phyloP scores from a whole-genome alignment of 2,888 invertebrate genomes.

The Metallyticus violacea region DNA sequence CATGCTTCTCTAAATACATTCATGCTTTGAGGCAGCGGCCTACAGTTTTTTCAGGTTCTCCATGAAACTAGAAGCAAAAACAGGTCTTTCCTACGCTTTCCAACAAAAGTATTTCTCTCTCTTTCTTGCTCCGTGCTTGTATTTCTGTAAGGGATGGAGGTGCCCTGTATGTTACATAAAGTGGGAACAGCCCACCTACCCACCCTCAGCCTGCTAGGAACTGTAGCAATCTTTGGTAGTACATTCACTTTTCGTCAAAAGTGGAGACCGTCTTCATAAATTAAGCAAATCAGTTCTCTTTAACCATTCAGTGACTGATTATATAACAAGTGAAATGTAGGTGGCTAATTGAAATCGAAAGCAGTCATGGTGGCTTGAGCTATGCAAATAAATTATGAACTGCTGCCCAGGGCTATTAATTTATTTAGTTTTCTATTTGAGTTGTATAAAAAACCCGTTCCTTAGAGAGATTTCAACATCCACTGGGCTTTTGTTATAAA shows the following conservation, averaged over 20 bases:
- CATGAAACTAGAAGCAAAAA: conserved; percentile 7
- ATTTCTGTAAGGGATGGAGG: neutral
- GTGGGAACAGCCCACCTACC: neutral
- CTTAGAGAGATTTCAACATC: too few species aligned
- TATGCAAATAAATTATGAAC: too few species aligned
- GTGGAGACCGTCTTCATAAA: too few species aligned
- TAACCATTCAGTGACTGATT: too few species aligned
- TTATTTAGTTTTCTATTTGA: too few species aligned
- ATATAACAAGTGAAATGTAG: too few species aligned
- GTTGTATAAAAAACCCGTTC: too few species aligned
- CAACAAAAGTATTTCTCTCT: neutral
- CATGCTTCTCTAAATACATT: neutral
- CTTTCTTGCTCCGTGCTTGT: neutral
- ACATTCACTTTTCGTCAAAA: neutral
- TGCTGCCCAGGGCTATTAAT: too few species aligned
- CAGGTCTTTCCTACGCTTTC: conserved; percentile 19
- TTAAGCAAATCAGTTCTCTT: too few species aligned
- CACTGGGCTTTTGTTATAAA: too few species aligned
- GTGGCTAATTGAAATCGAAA: too few species aligned
- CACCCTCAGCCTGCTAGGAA: neutral
- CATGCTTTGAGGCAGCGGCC: neutral
- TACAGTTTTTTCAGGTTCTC: neutral
- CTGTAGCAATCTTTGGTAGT: neutral
- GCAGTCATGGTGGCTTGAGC: too few species aligned
- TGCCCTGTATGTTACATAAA: neutral